Evolutionary conservation across 2,797 vertebrate genomes (phyloP).

Genomic region (Coendou prehensilis): DNA sequence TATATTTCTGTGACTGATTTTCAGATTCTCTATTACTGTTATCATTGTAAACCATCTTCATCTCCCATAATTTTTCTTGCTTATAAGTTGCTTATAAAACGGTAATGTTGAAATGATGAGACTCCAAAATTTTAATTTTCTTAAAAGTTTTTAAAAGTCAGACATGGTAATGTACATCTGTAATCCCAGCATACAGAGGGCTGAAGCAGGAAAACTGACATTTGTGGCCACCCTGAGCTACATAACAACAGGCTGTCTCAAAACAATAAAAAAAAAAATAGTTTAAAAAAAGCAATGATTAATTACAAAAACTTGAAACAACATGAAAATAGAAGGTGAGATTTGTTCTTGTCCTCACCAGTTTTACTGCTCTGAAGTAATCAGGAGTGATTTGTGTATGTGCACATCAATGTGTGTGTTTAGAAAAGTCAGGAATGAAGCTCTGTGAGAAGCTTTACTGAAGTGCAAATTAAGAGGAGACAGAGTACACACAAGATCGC

Average conservation of each 20-base stretch:
- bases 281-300: background rate
- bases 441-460: background rate
- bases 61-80: background rate
- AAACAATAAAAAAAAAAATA: background rate
- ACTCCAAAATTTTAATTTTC: background rate
- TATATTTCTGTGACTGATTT: conserved; percentile 69
- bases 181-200: background rate
- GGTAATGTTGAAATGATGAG: conserved; percentile 40
- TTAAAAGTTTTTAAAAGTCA: conserved; percentile 4
- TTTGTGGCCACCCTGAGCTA: background rate
- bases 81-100: background rate
- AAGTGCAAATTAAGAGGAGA: background rate
- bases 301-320: conserved; percentile 33
- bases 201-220: background rate
- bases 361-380: background rate
- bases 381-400: background rate
- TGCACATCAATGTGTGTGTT: background rate
- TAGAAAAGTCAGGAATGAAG: background rate
- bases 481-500: background rate
- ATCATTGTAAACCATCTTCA: background rate
- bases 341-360: background rate
- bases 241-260: background rate
- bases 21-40: conserved; percentile 61
- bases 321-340: background rate
- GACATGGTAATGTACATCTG: background rate